phyloP scores from a whole-genome alignment of 2,888 invertebrate species.

The Tetragonisca angustula region DNA sequence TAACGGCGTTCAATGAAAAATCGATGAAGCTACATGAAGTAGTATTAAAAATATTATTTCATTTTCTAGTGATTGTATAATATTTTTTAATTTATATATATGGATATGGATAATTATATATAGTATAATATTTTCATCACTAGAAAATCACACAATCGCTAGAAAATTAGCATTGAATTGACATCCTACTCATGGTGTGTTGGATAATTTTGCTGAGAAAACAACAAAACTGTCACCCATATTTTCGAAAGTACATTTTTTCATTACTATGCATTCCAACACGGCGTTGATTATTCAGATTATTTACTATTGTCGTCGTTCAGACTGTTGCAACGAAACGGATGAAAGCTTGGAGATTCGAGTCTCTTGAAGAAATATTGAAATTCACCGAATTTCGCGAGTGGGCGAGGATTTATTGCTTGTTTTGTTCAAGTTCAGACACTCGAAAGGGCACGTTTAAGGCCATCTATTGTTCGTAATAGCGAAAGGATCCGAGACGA shows the following conservation, averaged over 20 bases:
- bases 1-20: too few species aligned
- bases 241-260: too few species aligned
- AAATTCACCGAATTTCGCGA: neutral
- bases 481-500: neutral
- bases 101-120: too few species aligned
- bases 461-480: neutral
- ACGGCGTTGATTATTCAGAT: too few species aligned
- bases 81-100: too few species aligned
- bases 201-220: neutral
- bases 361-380: neutral
- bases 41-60: neutral
- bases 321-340: neutral
- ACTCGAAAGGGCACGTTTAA: neutral
- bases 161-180: neutral
- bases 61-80: too few species aligned
- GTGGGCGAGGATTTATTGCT: too few species aligned
- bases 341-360: neutral
- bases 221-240: neutral
- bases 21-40: too few species aligned
- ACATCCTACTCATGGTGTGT: neutral
- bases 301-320: neutral
- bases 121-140: too few species aligned
- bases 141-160: too few species aligned
- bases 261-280: too few species aligned
- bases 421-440: neutral